Conservation (phyloP, 2,888 invertebrate genomes). For the Lasioglossum marginatum region DNA sequence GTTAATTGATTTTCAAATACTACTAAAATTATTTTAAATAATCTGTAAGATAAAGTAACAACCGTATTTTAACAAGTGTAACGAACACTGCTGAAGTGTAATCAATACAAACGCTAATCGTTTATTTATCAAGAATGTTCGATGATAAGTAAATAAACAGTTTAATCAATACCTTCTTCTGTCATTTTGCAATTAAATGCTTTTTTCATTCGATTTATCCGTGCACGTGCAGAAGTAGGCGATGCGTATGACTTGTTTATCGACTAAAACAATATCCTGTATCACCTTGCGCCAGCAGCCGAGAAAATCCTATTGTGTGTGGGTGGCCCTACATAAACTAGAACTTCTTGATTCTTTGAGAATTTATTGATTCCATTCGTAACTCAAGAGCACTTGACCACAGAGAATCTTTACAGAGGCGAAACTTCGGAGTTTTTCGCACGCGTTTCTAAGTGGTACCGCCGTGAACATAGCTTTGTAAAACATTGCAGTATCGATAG, state of each 20-base stretch:
- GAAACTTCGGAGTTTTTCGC: neutral
- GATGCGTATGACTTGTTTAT: constrained; percentile 23
- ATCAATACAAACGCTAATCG: neutral
- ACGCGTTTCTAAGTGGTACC: neutral
- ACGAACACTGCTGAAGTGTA: neutral
- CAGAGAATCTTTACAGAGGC: neutral
- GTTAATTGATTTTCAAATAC: neutral
- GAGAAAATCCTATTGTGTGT: constrained; percentile 30
- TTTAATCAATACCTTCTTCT: constrained; percentile 48
- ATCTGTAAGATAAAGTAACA: constrained; percentile 5
- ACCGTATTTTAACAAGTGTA: neutral
- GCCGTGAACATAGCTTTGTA: neutral
- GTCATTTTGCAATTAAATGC: constrained; percentile 50
- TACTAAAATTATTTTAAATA: constrained; percentile 8
- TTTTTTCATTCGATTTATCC: constrained; percentile 23
- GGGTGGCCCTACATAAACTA: constrained; percentile 28
- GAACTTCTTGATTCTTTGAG: no score
- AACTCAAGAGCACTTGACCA: constrained; percentile 38
- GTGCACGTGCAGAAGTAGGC: constrained; percentile 48
- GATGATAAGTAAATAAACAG: neutral
- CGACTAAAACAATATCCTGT: constrained; percentile 37
- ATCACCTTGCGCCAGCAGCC: constrained; percentile 15
- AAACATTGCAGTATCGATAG: neutral
- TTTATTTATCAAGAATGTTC: neutral
- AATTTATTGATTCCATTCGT: constrained; percentile 52